These are phyloP conservation scores for Contarinia nasturtii DNA, from an alignment of 1,140 invertebrate genomes.

Conservation along the genomic window DNA sequence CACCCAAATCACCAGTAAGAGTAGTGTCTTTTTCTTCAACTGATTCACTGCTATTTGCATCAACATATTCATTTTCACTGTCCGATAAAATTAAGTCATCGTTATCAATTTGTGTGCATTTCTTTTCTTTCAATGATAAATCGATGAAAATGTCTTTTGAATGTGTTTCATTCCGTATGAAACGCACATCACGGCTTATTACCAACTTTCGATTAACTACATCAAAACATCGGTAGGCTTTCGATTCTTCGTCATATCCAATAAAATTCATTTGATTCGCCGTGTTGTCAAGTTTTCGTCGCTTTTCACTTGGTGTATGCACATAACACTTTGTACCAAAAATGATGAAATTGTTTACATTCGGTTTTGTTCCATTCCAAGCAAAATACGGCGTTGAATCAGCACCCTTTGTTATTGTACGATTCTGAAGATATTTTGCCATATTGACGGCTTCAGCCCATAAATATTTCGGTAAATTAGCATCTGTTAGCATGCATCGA, in stretches of 20 bases:
- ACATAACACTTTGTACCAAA: not conserved
- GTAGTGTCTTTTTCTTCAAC: not conserved
- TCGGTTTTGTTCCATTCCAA: not conserved
- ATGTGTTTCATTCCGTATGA: not conserved
- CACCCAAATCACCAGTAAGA: not conserved
- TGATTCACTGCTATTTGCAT: too few relatives aligned
- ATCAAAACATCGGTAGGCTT: conserved; percentile 13
- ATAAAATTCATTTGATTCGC: not conserved
- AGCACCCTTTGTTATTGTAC: conserved; percentile 1
- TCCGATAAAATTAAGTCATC: too few relatives aligned
- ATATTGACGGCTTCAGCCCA: conserved; percentile 27
- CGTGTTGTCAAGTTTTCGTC: not conserved
- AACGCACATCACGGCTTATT: not conserved
- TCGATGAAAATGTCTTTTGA: not conserved
- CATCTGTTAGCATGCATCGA: conserved; percentile 12
- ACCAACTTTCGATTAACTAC: not conserved
- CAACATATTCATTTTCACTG: too few relatives aligned
- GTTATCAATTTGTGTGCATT: not conserved
- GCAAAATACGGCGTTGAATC: not conserved
- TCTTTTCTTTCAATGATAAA: not conserved
- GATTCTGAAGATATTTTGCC: conserved; percentile 8
- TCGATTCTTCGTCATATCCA: not conserved
- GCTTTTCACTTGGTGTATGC: not conserved
- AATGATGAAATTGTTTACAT: not conserved
- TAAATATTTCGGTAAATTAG: conserved; percentile 11